Base-by-base conservation (phyloP, 2,888 invertebrate species). In the Mystacides longicornis region DNA sequence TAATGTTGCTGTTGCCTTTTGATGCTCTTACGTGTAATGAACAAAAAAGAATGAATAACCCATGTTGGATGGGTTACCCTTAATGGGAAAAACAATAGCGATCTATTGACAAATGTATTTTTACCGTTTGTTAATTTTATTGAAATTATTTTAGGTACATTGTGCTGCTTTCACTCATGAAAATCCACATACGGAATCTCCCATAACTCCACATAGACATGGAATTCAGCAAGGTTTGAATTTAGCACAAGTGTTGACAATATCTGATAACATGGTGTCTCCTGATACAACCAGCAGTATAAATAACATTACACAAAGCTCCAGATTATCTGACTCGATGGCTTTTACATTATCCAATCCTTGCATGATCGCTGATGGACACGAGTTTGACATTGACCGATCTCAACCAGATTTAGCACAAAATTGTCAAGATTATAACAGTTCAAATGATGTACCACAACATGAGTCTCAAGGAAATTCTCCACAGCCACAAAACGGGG, bases 181-280 rank as follows among this genome's bases (percentile, higher is more conserved):
- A 23, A 48, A 48, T n/a, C 48, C 48, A 3, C 48, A 48, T 23
- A 48, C 48, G 11, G 48, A 48, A 48, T 48, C 48, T 23, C 48
- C 48, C 22, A 18, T 48, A 22, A 11, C 48, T 3, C 48, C 18
- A 7, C 48, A 23, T 16, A 21, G 48, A 48, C 19, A 5, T 3
- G 23, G 21, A 48, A 23, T n/a, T 11, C 48, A 19, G 11, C 20
- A 45, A 19, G 16, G 11, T 45, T 9, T 9, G 4, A 3, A 19
- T 3, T 18, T 23, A 23, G 23, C 7, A 11, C 20, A n/a, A 48
- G 23, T 5, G n/a, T 3, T 23, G 4, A 4, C 22, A 23, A 2
- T n/a, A 23, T 5, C 20, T 23, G 48, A n/a, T 7, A n/a, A 23
- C n/a, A 23, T 46, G 14, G 20, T 2, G 5, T 5, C 48, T 20